Percentiles rank a stretch among this genome's conserved stretches.
Evolutionary conservation across 1,140 invertebrate genomes (phyloP).

Genomic region (Mactra quadrangularis): DNA sequence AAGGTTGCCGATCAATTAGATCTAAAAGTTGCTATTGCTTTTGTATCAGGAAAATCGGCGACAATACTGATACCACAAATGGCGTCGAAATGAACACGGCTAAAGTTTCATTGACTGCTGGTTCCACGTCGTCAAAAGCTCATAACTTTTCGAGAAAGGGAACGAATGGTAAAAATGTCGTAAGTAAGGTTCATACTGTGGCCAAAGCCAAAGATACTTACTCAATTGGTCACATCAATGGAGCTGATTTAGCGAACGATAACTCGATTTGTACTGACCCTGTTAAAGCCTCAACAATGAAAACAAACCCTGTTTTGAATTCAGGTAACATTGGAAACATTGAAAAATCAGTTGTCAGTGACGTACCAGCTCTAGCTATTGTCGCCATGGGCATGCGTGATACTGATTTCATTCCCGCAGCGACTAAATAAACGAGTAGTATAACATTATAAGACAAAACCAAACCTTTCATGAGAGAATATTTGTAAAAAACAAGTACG

Average conservation of each 20-base stretch:
- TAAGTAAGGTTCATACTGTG: background rate
- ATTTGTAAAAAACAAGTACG: background rate
- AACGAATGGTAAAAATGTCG: background rate
- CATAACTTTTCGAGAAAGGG: background rate
- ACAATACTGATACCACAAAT: background rate
- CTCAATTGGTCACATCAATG: background rate
- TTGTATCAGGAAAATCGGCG: conserved; percentile 1
- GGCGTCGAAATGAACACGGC: conserved; percentile 48
- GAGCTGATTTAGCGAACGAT: background rate
- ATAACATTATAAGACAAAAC: background rate
- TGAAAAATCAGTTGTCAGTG: background rate
- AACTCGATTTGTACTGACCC: no score
- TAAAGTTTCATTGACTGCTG: conserved; percentile 27
- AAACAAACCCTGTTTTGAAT: no score
- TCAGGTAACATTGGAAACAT: no score
- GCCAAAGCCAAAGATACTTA: background rate
- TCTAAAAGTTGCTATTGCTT: background rate
- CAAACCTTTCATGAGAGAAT: background rate
- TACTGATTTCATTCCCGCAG: conserved; percentile 4
- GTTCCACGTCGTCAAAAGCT: conserved; percentile 3
- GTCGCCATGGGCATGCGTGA: conserved; percentile 15
- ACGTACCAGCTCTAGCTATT: background rate
- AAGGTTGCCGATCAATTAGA: background rate
- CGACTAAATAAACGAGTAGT: background rate
- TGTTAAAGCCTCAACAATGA: no score